These are phyloP conservation scores for Sinocyclocheilus maitianheensis DNA, from an alignment of 2,113 vertebrate genomes.

Conservation along the genomic window DNA sequence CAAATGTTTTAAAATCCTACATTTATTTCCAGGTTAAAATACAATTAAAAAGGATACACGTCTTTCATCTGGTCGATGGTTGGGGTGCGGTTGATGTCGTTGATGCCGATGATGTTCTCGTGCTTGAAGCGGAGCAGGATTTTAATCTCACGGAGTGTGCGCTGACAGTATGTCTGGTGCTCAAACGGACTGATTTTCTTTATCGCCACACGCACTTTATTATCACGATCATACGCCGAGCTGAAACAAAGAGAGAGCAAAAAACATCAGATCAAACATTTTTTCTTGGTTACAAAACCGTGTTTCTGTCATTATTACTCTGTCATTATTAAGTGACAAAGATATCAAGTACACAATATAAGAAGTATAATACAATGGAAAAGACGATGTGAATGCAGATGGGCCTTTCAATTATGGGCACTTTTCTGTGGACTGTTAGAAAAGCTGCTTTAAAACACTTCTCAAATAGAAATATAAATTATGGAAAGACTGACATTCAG, in stretches of 20 bases:
- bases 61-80: conserved; percentile 98
- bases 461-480: too few relatives aligned
- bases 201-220: conserved; percentile 97
- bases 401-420: not conserved
- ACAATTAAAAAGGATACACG: conserved; percentile 88
- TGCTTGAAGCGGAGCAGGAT: conserved; percentile 99
- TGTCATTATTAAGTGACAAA: not conserved
- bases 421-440: not conserved
- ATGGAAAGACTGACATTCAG: too few relatives aligned
- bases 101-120: conserved; percentile 99
- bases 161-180: conserved; percentile 98
- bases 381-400: not conserved
- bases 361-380: not conserved
- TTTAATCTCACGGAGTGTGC: conserved; percentile 97
- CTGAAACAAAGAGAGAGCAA: conserved; percentile 63
- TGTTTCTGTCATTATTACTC: not conserved
- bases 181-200: conserved; percentile 99
- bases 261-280: not conserved
- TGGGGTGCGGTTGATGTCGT: conserved; percentile 95
- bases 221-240: conserved; percentile 93
- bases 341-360: not conserved
- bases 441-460: not conserved
- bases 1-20: not conserved
- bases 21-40: not conserved
- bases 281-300: not conserved